Conservation (phyloP, 2,888 invertebrate species). For the Calameuta idolon region DNA sequence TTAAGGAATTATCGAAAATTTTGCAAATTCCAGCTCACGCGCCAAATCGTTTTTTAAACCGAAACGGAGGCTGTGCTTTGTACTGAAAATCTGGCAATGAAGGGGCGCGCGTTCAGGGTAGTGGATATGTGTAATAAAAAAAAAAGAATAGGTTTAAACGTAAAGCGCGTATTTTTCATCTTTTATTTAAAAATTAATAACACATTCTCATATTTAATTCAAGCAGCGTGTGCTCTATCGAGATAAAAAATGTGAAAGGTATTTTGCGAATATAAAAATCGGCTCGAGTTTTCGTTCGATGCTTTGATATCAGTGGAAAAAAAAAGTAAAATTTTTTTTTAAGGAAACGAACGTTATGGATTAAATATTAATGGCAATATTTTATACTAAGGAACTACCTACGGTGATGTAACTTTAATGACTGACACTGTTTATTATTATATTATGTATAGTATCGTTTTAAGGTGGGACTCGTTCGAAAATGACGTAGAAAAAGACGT, state of each 20-base stretch:
- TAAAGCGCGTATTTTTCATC: not conserved
- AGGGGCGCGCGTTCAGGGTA: not conserved
- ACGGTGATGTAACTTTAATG: not conserved
- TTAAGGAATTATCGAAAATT: not conserved
- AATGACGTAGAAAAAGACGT: not conserved
- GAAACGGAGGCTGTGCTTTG: not conserved
- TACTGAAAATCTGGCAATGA: not conserved
- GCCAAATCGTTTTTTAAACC: too few relatives aligned
- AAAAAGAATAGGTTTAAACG: not conserved
- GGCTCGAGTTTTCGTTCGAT: not conserved
- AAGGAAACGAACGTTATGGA: not conserved
- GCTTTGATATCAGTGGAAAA: not conserved
- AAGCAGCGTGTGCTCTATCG: not conserved
- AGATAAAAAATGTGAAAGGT: not conserved
- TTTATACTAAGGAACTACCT: not conserved
- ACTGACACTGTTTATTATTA: not conserved
- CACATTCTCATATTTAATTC: not conserved
- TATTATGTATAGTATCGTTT: not conserved
- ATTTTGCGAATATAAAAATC: not conserved
- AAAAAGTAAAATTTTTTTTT: not conserved
- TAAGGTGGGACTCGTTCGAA: not conserved
- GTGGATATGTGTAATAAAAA: not conserved
- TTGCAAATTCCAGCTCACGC: not conserved
- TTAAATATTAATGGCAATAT: not conserved
- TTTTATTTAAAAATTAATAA: not conserved